These are phyloP conservation scores for Zhuqinia jingwanae DNA, from an alignment of 2,888 invertebrate genomes.

Conservation along the genomic window DNA sequence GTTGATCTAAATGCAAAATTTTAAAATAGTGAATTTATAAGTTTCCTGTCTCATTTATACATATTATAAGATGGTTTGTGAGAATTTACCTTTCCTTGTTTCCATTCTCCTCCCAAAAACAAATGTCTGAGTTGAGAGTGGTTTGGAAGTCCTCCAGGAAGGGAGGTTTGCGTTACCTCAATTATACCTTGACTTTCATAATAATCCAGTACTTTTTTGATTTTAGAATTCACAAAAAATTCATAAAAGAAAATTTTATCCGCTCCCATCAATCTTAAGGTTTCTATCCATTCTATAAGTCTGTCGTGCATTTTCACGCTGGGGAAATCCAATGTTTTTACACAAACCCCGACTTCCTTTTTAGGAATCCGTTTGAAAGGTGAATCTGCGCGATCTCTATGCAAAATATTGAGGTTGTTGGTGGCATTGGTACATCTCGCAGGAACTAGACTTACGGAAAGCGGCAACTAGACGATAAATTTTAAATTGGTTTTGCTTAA, in stretches of 20 bases:
- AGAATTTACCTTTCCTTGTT: no score
- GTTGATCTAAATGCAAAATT: constrained; percentile 79
- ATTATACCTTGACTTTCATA: constrained; percentile 79
- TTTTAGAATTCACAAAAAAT: constrained; percentile 81
- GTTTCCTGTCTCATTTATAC: no score
- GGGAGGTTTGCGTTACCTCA: constrained; percentile 79
- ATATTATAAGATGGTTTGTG: no score
- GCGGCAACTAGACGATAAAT: no score
- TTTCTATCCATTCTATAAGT: constrained; percentile 82
- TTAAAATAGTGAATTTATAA: no score
- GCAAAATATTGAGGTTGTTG: constrained; percentile 79
- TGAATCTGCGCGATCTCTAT: constrained; percentile 76
- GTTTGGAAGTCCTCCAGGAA: constrained; percentile 81
- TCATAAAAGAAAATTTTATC: constrained; percentile 81
- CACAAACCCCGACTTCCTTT: constrained; percentile 81
- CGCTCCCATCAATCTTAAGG: constrained; percentile 81
- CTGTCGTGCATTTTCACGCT: constrained; percentile 80
- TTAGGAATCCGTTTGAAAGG: constrained; percentile 71
- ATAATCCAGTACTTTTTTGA: constrained; percentile 80
- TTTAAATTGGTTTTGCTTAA: no score
- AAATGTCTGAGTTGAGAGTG: constrained; percentile 79
- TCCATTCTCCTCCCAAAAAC: constrained; percentile 80
- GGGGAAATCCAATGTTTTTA: constrained; percentile 82
- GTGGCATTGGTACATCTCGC: constrained; percentile 80
- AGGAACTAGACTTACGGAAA: constrained; percentile 80